These are phyloP conservation scores for Drosophila pandora DNA, from an alignment of 1,140 invertebrate genomes.

Conservation along the genomic window DNA sequence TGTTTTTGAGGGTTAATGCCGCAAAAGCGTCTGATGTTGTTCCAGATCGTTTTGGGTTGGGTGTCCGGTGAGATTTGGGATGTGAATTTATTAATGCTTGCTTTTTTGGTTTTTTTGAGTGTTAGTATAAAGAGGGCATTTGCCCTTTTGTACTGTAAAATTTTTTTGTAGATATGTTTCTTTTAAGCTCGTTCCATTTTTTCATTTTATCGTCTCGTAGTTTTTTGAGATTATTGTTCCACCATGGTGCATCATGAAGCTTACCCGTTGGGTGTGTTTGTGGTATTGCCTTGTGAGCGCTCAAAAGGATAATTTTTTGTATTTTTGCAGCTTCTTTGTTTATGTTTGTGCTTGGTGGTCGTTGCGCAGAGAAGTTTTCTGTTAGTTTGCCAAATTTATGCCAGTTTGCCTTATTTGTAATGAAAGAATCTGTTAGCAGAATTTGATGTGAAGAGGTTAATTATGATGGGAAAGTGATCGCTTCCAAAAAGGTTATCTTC, in stretches of 20 bases:
- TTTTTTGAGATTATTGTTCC: constrained; percentile 3
- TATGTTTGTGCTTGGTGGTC: constrained; percentile 3
- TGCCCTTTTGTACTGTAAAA: constrained; percentile 8
- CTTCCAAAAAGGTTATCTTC: constrained; percentile 25
- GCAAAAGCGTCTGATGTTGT: too few species aligned
- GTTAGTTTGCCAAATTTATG: neutral
- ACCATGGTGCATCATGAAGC: neutral
- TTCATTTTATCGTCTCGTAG: constrained; percentile 10
- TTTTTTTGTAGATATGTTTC: constrained; percentile 13
- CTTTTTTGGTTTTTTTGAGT: neutral
- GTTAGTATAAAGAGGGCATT: constrained; percentile 23
- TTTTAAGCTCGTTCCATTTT: constrained; percentile 6
- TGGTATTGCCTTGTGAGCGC: neutral
- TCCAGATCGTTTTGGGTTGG: too few species aligned
- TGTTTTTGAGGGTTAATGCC: too few species aligned
- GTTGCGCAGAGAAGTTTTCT: neutral
- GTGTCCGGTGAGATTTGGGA: too few species aligned
- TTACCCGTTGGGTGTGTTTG: neutral
- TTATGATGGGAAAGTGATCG: constrained; percentile 26
- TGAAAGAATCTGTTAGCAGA: constrained; percentile 5
- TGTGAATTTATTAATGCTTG: too few species aligned
- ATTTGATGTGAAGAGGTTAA: constrained; percentile 21
- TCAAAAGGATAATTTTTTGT: constrained; percentile 3
- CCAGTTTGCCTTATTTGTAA: constrained; percentile 32
- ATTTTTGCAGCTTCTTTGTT: constrained; percentile 5